phyloP scores from a whole-genome alignment of 2,797 vertebrate species.

The Anguilla anguilla region DNA sequence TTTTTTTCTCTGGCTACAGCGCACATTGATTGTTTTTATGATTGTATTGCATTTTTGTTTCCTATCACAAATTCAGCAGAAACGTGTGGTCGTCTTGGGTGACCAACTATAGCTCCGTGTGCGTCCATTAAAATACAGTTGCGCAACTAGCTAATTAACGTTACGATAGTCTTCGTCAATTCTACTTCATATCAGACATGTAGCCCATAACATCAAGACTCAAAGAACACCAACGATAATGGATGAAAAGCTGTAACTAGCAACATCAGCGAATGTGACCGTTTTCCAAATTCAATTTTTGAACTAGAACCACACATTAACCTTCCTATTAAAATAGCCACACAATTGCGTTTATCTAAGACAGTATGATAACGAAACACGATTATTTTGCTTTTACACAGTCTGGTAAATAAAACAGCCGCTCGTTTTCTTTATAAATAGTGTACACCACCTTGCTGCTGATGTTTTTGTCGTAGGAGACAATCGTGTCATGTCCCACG shows the following conservation, averaged over 20 bases:
- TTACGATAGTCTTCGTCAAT: not conserved
- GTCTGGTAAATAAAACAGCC: not conserved
- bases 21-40: too few relatives aligned
- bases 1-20: too few relatives aligned
- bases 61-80: not conserved
- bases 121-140: not conserved
- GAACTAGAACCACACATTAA: not conserved
- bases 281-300: not conserved
- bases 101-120: not conserved
- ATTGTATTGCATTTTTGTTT: too few relatives aligned
- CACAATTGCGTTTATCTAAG: not conserved
- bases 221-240: not conserved
- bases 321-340: not conserved
- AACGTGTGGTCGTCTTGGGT: not conserved
- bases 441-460: not conserved
- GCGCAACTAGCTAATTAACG: not conserved
- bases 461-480: not conserved
- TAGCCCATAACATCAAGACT: too few relatives aligned
- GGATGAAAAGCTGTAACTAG: not conserved
- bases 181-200: too few relatives aligned
- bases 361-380: not conserved
- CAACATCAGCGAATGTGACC: not conserved
- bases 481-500: not conserved
- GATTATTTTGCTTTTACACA: too few relatives aligned
- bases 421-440: not conserved